Evolutionary conservation across 2,797 vertebrate species (phyloP), one percentile per base, ranked within the genome.

Genomic region (Brachyrhaphis roseni): DNA sequence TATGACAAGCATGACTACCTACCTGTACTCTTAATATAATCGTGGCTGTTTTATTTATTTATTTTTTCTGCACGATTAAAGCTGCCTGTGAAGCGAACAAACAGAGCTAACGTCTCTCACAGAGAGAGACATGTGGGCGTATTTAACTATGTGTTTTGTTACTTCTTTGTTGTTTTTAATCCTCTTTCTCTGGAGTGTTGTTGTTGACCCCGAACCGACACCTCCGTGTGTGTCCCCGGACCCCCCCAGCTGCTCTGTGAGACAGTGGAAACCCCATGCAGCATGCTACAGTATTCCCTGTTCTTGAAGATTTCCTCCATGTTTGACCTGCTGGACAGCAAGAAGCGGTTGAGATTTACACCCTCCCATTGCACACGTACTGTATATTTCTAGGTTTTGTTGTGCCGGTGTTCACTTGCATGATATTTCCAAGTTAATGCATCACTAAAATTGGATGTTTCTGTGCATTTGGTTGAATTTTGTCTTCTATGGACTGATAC

Each of bases 231-330:
- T 86, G 10, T 45, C 18, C 18, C 34, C 34, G 2, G 34, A 34
- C 47, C 72, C 68, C 73, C 76, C 11, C 46, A 85, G 78, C 75
- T 79, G 64, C 87, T 85, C 79, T 86, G 84, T 87, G 68, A 87
- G 84, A 85, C 88, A 72, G 75, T 41, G 81, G 68, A 80, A 81
- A 86, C 74, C 71, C 71, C 86, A 45, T 85, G 84, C 93, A 91
- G 95, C 95, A 96, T 95, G 95, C 90, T 92, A 53, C 89, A 73
- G 84, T 90, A 76, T 84, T 90, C 82, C 86, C 82, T 83, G 83
- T 88, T 76, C 85, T 84, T 92, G 82, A 81, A 78, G 85, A 91
- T 90, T 78, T 85, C 91, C 84, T 88, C 26, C 89, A 90, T 94
- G 85, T 91, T 51, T 82, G 82, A 93, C 84, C 90, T 82, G 79